These are phyloP conservation scores for Athalia circularis DNA, from an alignment of 2,888 invertebrate genomes.

Conservation along the genomic window DNA sequence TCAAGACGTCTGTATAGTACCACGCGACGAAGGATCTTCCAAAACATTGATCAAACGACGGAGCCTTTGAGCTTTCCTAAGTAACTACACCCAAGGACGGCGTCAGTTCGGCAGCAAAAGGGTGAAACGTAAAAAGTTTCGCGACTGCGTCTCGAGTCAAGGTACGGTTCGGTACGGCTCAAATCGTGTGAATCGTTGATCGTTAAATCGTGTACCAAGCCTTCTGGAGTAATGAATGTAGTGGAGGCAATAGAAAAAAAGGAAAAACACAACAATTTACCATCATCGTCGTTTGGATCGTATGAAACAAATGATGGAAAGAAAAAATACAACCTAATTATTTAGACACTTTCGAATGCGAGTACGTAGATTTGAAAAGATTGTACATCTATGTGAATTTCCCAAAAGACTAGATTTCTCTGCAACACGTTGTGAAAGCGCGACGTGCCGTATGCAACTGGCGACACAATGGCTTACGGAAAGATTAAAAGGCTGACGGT, in stretches of 20 bases:
- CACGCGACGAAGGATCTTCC: conserved; percentile 34
- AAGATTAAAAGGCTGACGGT: conserved; percentile 30
- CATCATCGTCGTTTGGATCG: no score
- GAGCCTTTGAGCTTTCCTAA: conserved; percentile 37
- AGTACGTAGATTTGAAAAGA: no score
- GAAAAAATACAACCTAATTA: no score
- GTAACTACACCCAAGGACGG: conserved; percentile 27
- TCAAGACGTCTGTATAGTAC: not conserved
- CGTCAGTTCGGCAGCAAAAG: conserved; percentile 17
- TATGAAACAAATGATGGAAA: no score
- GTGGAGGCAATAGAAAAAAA: no score
- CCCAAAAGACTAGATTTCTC: conserved; percentile 12
- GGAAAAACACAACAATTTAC: no score
- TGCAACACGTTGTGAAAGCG: not conserved
- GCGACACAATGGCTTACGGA: conserved; percentile 21
- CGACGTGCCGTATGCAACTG: not conserved
- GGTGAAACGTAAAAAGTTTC: conserved; percentile 22
- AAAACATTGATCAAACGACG: conserved; percentile 44
- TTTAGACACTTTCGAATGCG: no score
- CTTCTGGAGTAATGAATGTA: no score
- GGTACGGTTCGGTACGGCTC: conserved; percentile 22
- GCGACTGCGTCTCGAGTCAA: conserved; percentile 4
- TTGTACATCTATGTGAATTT: not conserved
- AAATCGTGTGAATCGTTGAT: conserved; percentile 17
- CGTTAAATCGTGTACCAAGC: not conserved